phyloP scores from a whole-genome alignment of 2,113 vertebrate species.

The Odocoileus hemionus region DNA sequence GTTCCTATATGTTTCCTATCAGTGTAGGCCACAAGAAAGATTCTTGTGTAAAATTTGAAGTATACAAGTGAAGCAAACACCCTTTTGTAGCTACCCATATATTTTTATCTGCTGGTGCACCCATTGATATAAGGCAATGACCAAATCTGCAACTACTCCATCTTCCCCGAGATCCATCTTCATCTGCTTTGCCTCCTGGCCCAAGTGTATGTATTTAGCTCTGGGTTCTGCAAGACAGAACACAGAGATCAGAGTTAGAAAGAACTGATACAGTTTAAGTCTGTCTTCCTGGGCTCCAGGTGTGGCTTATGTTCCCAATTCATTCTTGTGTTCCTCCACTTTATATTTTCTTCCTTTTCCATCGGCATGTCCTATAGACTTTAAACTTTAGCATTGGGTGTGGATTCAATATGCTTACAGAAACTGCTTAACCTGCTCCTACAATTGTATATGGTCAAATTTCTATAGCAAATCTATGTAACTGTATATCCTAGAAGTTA shows the following conservation, averaged over 20 bases:
- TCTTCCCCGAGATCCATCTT: neutral
- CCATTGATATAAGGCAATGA: rapidly evolving
- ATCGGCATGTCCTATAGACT: neutral
- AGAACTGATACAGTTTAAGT: neutral
- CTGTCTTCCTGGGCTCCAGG: neutral
- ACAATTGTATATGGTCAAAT: neutral
- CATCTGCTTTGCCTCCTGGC: neutral
- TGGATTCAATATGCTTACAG: neutral
- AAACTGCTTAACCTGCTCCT: neutral
- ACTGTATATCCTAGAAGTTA: neutral
- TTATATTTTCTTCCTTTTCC: neutral
- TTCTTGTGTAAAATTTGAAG: neutral
- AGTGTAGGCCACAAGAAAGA: neutral
- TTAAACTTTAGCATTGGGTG: neutral
- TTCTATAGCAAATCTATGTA: neutral
- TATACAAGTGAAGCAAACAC: neutral
- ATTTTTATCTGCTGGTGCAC: neutral
- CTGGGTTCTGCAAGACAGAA: neutral
- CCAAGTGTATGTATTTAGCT: neutral
- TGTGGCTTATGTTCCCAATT: neutral
- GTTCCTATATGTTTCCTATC: neutral
- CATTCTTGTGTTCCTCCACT: neutral
- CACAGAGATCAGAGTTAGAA: neutral
- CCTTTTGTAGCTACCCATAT: neutral
- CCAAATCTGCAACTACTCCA: no score